These are phyloP conservation scores for Miltochrista miniata DNA, from an alignment of 2,888 invertebrate species.

Conservation along the genomic window DNA sequence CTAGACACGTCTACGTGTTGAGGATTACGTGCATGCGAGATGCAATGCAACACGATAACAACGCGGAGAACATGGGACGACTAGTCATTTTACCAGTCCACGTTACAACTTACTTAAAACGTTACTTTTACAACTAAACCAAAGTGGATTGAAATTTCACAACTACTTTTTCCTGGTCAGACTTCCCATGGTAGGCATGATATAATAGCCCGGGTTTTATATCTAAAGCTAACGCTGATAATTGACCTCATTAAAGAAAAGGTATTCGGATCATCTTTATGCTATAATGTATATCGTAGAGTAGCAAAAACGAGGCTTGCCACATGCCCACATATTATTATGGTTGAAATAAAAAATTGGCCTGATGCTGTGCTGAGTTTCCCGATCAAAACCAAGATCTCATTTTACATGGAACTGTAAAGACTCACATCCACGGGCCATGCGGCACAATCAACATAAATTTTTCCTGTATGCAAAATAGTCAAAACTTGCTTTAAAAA, in stretches of 20 bases:
- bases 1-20: not conserved
- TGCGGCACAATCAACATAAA: too few species aligned
- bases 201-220: slow-evolving; percentile 25
- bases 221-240: slow-evolving; percentile 21
- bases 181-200: slow-evolving; percentile 23
- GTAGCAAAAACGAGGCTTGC: slow-evolving; percentile 16
- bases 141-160: slow-evolving; percentile 10
- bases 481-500: too few species aligned
- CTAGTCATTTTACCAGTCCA: slow-evolving; percentile 16
- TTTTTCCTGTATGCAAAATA: too few species aligned
- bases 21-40: slow-evolving; percentile 21
- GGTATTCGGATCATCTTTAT: slow-evolving; percentile 11
- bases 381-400: not conserved
- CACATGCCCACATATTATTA: not conserved
- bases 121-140: slow-evolving; percentile 9
- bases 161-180: slow-evolving; percentile 12
- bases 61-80: slow-evolving; percentile 1
- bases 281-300: slow-evolving; percentile 24
- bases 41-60: slow-evolving; percentile 11
- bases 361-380: not conserved
- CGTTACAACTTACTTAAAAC: slow-evolving; percentile 44
- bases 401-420: not conserved
- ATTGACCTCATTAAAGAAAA: slow-evolving; percentile 1
- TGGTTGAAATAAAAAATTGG: slow-evolving; percentile 4
- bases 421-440: not conserved